Evolutionary conservation across 1,140 invertebrate species (phyloP).

Genomic region (Drosophila suzukii): DNA sequence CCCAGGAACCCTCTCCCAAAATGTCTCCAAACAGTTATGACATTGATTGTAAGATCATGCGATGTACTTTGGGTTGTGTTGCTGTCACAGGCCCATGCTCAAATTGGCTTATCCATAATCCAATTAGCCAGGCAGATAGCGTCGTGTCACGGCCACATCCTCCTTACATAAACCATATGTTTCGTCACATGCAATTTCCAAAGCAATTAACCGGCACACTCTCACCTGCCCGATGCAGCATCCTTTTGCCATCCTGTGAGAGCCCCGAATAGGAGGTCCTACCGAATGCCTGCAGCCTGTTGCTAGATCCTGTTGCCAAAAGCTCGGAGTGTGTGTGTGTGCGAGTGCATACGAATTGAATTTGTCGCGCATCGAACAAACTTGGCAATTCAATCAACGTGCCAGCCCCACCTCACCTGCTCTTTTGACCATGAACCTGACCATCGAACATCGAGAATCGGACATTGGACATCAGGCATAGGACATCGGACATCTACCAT

Average conservation of each 20-base stretch:
- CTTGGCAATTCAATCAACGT: conserved; percentile 68
- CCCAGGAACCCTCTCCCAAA: too few species aligned
- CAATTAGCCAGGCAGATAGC: conserved; percentile 48
- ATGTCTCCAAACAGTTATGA: neutral
- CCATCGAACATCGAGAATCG: conserved; percentile 11
- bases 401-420: conserved; percentile 11
- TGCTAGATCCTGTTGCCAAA: conserved; percentile 12
- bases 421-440: conserved; percentile 37
- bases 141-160: conserved; percentile 48
- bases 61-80: neutral
- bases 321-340: neutral
- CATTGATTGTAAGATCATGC: neutral
- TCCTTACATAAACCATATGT: conserved; percentile 59
- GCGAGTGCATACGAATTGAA: conserved; percentile 37
- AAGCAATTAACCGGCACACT: conserved; percentile 72
- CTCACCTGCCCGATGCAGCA: conserved; percentile 51
- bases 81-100: conserved; percentile 1
- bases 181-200: conserved; percentile 69
- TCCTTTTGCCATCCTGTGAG: conserved; percentile 17
- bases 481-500: conserved; percentile 2
- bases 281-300: conserved; percentile 54
- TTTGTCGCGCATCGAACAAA: conserved; percentile 64
- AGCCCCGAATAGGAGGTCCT: conserved; percentile 12
- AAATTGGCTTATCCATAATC: conserved; percentile 58
- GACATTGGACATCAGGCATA: neutral